Base-by-base conservation (phyloP, 2,113 vertebrate species). In the Muntiacus muntjak region DNA sequence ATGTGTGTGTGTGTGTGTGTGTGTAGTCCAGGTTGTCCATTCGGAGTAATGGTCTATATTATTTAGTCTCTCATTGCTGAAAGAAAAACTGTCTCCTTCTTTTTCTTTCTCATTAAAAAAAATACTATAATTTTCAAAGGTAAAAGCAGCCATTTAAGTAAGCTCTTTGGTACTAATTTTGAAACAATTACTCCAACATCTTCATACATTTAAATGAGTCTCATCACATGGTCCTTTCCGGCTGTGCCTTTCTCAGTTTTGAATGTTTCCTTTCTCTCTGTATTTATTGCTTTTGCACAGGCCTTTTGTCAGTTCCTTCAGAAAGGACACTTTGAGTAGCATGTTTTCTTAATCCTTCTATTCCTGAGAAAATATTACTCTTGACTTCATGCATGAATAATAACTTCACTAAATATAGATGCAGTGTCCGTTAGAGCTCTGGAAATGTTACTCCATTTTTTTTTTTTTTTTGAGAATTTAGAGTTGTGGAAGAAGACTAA, bases 301-400 rank as follows among this genome's bases (percentile, higher is more conserved):
- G 47, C 2, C 3, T 88, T 84, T 21, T 58, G 19, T 79, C 60
- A 74, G 30, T 79, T 93, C 89, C 58, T 82, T 95, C 54, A 90
- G 67, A 94, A 95, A 85, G 40, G 33, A 88, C 23, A 67, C 36
- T n/a, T 40, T 52, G 28, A 6, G 81, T 55, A 17, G 57, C 19
- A 85, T 45, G 55, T 78, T 97, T 97, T 84, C 40, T 81, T 87
- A 92, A 94, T 94, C 40, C 95, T 90, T 87, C 15, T 85, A 64
- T 82, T 94, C 36, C 52, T 94, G 74, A 95, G 64, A 95, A 97
- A 95, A 92, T 93, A 87, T 52, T 89, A 93, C 50, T 94, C 40
- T 91, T 95, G 94, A 94, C 50, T 91, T 92, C 36, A 85, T 85
- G 43, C 30, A 89, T 95, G 58, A 95, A 84, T 87, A 96, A 47